Conservation (phyloP, 2,888 invertebrate genomes). For the Drosophila greeni region DNA sequence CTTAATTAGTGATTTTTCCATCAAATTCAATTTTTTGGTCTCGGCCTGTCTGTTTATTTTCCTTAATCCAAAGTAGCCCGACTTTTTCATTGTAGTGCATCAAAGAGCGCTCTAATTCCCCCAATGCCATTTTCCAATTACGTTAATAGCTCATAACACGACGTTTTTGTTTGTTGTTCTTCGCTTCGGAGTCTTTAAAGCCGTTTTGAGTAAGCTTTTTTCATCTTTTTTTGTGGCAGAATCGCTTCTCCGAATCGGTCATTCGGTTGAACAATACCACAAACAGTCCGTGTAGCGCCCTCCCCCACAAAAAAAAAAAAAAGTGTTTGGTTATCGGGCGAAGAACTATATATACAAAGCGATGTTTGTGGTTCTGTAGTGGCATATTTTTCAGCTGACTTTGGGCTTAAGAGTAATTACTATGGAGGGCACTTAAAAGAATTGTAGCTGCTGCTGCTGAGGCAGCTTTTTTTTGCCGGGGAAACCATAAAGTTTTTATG, state of each 20-base stretch:
- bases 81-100: conserved; percentile 34
- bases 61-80: conserved; percentile 8
- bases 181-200: conserved; percentile 38
- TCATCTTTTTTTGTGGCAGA: conserved; percentile 53
- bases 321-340: conserved; percentile 18
- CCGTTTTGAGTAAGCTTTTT: conserved; percentile 39
- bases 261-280: conserved; percentile 35
- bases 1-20: conserved; percentile 2
- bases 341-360: conserved; percentile 28
- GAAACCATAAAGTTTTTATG: conserved; percentile 78
- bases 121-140: conserved; percentile 65
- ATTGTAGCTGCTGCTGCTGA: conserved; percentile 61
- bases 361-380: conserved; percentile 38
- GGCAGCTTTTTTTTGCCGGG: conserved; percentile 43
- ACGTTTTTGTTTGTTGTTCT: conserved; percentile 58
- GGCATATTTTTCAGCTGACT: conserved; percentile 69
- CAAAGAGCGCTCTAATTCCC: conserved; percentile 32
- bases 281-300: conserved; percentile 35
- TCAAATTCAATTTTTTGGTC: conserved; percentile 12
- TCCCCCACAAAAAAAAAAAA: conserved; percentile 24
- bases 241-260: conserved; percentile 59
- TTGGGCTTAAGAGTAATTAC: conserved; percentile 69
- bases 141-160: conserved; percentile 70
- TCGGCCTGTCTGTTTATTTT: conserved; percentile 21
- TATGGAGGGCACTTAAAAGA: conserved; percentile 70